A percentile compares a stretch with the other conserved stretches of the same genome.
Conservation (phyloP, 2,797 vertebrate genomes). For the Sebastes hubbsi region DNA sequence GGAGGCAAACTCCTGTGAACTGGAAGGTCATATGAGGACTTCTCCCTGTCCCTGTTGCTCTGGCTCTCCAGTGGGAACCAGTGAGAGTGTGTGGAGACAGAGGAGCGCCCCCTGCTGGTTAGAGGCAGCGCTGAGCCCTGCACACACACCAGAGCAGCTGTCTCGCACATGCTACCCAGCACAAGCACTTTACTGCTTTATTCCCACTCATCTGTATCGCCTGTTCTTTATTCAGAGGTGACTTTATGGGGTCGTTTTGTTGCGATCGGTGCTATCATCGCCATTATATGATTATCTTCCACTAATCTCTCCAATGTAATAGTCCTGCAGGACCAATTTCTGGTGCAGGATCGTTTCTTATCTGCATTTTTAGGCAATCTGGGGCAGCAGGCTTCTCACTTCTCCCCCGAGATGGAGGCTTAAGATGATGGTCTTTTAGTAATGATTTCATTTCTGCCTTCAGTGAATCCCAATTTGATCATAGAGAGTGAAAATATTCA, state of each 20-base stretch:
- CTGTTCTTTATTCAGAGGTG: slow-evolving; percentile 65
- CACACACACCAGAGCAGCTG: not conserved
- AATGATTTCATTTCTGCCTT: slow-evolving; percentile 72
- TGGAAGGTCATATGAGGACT: slow-evolving; percentile 83
- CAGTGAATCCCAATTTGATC: slow-evolving; percentile 60
- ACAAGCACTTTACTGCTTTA: slow-evolving; percentile 25
- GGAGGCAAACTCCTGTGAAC: slow-evolving; percentile 66
- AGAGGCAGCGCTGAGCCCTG: slow-evolving; percentile 1
- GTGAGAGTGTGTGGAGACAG: slow-evolving; percentile 42
- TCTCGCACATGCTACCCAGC: slow-evolving; percentile 26
- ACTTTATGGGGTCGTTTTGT: slow-evolving; percentile 68
- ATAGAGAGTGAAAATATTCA: slow-evolving; percentile 30
- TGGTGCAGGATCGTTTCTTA: slow-evolving; percentile 66
- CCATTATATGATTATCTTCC: slow-evolving; percentile 73
- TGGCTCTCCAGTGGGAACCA: slow-evolving; percentile 44
- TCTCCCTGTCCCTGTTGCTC: slow-evolving; percentile 44
- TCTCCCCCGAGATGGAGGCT: slow-evolving; percentile 68
- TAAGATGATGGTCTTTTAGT: slow-evolving; percentile 73
- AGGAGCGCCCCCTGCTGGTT: slow-evolving; percentile 79
- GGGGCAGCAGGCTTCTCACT: slow-evolving; percentile 59
- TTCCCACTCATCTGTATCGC: slow-evolving; percentile 49
- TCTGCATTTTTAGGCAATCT: slow-evolving; percentile 76
- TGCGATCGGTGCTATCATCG: slow-evolving; percentile 56
- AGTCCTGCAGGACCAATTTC: slow-evolving; percentile 75
- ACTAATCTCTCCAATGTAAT: slow-evolving; percentile 67